Evolutionary conservation across 2,888 invertebrate species (phyloP), one percentile per base, ranked within the genome.

Genomic region (Xestia c-nigrum): DNA sequence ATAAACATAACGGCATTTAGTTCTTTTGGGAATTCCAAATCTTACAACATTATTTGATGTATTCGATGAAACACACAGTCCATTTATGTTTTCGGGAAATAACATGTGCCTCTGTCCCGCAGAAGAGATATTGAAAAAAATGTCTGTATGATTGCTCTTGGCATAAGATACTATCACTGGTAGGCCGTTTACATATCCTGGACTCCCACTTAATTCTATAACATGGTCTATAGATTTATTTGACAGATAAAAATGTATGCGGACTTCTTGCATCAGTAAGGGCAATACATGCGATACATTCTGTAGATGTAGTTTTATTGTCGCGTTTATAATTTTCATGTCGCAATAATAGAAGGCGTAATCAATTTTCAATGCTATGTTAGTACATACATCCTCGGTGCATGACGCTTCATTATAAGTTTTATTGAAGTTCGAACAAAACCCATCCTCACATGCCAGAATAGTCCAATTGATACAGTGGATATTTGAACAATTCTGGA

Each of bases 171-270:
- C 91, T 75, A 97, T 92, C 52, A 98, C 94, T 0, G 98, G 98
- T 85, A 97, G 97, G 12, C 98, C 97, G 6, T 94, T 87, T 10
- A 97, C 90, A 89, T 99, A 99, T 5, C 98, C 98, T 1, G 98
- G 98, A 92, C 98, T 98, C 5, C 98, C 98, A 94, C 98, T 98
- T 24, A 97, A 88, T 82, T 90, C 87, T 52, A 94, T 78, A 57
- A 94, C 81, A 38, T 88, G 81, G 3, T 93, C 91, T n/a, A 88
- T 86, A 0, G 94, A 90, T 64, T 89, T 86, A 82, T 95, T 95
- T 12, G 90, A 86, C 75, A 96, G 87, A 72, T 92, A 85, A 88
- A 95, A 96, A 67, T 89, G 89, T 0, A 96, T 93, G 72, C 85
- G 88, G 70, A 96, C 90, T 83, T 93, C 92, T 91, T 96, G 96